These are phyloP conservation scores for Micromys minutus DNA, from an alignment of 2,113 vertebrate genomes.

Conservation along the genomic window DNA sequence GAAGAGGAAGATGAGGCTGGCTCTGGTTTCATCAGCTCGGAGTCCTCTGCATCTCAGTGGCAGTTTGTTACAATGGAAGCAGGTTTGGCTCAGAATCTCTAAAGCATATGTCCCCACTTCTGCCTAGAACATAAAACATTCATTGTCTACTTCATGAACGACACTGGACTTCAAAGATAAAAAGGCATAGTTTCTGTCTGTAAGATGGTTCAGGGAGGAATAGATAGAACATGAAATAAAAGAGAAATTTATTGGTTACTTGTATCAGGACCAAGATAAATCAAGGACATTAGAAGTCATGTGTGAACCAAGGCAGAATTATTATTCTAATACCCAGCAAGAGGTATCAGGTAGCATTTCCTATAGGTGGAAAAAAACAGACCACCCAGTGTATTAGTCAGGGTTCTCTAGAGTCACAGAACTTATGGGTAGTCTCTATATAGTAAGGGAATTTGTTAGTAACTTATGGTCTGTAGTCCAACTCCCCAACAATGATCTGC, in stretches of 20 bases:
- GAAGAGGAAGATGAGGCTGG: neutral
- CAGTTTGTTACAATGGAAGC: neutral
- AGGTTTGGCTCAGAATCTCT: neutral
- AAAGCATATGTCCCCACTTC: neutral
- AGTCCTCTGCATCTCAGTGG: neutral
- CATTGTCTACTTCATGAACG: conserved; percentile 2
- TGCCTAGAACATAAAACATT: conserved; percentile 14
- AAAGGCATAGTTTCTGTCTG: neutral
- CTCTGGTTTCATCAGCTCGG: neutral
- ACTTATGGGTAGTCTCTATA: too few relatives aligned
- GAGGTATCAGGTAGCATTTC: neutral
- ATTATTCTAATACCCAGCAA: neutral
- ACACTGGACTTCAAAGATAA: neutral
- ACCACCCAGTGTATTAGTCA: neutral
- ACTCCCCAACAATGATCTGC: too few relatives aligned
- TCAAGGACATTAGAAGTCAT: neutral
- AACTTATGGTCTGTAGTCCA: too few relatives aligned
- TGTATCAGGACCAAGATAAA: neutral
- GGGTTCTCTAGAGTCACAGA: too few relatives aligned
- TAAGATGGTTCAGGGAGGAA: neutral
- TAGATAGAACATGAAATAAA: neutral
- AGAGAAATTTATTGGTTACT: neutral
- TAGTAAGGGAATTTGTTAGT: too few relatives aligned
- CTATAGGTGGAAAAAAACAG: neutral
- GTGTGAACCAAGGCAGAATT: neutral